Conservation (phyloP, 2,888 invertebrate species). For the Leptopterna dolabrata region DNA sequence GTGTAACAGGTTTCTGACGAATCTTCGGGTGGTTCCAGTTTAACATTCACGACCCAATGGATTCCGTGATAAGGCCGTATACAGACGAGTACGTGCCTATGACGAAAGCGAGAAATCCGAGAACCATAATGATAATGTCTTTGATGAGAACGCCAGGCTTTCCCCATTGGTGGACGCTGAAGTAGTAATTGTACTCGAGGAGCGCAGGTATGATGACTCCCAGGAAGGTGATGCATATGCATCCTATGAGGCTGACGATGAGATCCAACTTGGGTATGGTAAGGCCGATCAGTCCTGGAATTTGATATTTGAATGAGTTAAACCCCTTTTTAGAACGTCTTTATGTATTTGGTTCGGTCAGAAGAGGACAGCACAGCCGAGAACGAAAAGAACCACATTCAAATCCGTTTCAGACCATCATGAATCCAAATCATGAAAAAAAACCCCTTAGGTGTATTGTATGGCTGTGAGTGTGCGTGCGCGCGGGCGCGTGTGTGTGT, state of each 20-base stretch:
- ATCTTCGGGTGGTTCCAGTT: too few relatives aligned
- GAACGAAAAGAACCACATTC: too few relatives aligned
- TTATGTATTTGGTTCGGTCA: too few relatives aligned
- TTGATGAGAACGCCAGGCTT: not conserved
- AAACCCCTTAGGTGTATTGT: too few relatives aligned
- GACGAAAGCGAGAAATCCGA: not conserved
- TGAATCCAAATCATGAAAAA: too few relatives aligned
- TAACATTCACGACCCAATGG: not conserved
- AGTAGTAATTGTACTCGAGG: slow-evolving; percentile 17
- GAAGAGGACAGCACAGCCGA: too few relatives aligned
- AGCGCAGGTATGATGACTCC: slow-evolving; percentile 26
- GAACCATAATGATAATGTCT: not conserved
- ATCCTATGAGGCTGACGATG: slow-evolving; percentile 17
- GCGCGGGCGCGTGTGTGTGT: too few relatives aligned
- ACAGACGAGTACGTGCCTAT: slow-evolving; percentile 18
- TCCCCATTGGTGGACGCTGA: not conserved
- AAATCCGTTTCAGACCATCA: too few relatives aligned
- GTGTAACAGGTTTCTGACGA: too few relatives aligned
- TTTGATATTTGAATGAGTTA: too few relatives aligned
- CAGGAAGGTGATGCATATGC: slow-evolving; percentile 19
- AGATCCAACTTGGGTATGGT: slow-evolving; percentile 25
- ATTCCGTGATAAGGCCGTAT: not conserved
- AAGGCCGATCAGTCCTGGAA: slow-evolving; percentile 24
- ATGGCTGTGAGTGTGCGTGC: too few relatives aligned
- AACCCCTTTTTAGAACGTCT: too few relatives aligned